Conservation (phyloP, 2,797 vertebrate species). For the Silurus aristotelis region DNA sequence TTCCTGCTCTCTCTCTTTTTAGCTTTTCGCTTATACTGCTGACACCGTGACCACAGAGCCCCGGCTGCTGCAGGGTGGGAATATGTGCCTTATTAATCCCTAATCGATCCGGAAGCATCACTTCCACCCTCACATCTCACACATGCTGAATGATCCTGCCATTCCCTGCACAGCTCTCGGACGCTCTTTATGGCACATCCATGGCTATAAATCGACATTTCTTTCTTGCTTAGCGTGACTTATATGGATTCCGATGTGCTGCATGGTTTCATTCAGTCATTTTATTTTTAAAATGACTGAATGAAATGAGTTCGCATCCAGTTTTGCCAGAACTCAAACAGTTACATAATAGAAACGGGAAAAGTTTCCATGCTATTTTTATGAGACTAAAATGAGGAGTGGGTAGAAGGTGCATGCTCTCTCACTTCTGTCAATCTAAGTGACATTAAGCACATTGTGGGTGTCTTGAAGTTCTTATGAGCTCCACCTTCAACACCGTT, state of each 20-base stretch:
- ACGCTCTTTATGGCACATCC: background rate
- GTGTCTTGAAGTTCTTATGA: background rate
- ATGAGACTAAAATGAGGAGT: background rate
- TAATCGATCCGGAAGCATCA: background rate
- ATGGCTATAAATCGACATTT: background rate
- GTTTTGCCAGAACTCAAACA: background rate
- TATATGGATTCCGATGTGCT: background rate
- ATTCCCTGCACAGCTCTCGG: background rate
- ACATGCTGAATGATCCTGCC: background rate
- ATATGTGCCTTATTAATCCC: conserved; percentile 12
- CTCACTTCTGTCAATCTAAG: background rate
- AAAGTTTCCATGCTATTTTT: background rate
- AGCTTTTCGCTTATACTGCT: background rate
- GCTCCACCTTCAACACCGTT: background rate
- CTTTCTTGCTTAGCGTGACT: background rate
- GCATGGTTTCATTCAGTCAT: background rate
- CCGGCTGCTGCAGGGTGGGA: background rate
- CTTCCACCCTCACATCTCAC: background rate
- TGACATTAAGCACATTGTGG: background rate
- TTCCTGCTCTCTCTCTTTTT: background rate
- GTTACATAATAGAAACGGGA: background rate
- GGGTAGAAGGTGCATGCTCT: background rate
- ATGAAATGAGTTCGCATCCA: too few species aligned
- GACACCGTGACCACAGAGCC: background rate
- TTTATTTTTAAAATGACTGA: too few species aligned